Evolutionary conservation across 2,113 vertebrate genomes (phyloP), one percentile per base, ranked within the genome.

Genomic region (Rafetus swinhoei): DNA sequence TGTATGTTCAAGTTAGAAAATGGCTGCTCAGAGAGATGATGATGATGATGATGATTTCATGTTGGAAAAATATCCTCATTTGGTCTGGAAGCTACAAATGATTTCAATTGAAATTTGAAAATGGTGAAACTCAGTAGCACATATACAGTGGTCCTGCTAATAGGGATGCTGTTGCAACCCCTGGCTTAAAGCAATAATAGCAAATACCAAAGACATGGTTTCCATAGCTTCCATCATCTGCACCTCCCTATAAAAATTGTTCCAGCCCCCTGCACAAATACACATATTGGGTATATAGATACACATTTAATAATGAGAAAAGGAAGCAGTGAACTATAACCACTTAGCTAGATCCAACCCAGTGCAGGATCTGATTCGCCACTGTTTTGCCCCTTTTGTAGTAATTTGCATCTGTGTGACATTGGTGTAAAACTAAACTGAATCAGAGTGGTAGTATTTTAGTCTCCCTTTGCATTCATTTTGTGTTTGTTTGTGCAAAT

Each of bases 381-480:
- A 10, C 35, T 82, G 83, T 29, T 27, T 84, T 93, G 82, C 59
- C 85, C 4, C 55, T 82, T 59, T 13, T 65, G 24, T 82, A 89
- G 57, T 50, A 88, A 81, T 89, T 88, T 90, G 12, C 15, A 4
- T 21, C 84, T 95, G 69, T 27, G 69, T 19, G n/a, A 80, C 55
- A 62, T 87, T 52, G 35, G 2, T 91, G 62, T 87, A 89, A 91
- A 90, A 95, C 79, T 84, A 89, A 90, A 59, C 50, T 15, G 22
- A 54, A 81, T 2, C n/a, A 82, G 80, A 79, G 82, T 80, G 19
- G 9, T 10, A 29, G 59, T 11, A 3, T 55, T 92, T 62, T 83
- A 52, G 77, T 77, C 35, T 22, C 72, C n/a, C 39, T 54, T 92
- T 94, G 93, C 65, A 52, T 39, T 92, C 29, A 45, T 27, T 79